These are phyloP conservation scores for Rhinophrynus dorsalis DNA, from an alignment of 2,797 vertebrate genomes.

Conservation along the genomic window DNA sequence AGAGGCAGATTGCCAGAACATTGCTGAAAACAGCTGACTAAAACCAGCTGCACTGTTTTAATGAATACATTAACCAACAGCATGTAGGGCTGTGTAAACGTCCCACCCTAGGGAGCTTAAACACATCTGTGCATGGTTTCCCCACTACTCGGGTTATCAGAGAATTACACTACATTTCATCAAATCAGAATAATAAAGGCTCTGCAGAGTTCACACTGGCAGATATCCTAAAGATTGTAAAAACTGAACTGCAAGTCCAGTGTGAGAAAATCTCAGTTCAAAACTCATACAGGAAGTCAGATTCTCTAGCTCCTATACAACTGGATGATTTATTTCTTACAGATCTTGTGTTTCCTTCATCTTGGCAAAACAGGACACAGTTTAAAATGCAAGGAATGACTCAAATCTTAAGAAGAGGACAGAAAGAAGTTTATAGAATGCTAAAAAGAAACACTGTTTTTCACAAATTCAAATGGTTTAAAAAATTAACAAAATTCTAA, in stretches of 20 bases:
- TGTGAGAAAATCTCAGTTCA: too few species aligned
- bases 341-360: neutral
- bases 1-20: slow-evolving; percentile 34
- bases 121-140: slow-evolving; percentile 14
- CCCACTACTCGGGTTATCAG: neutral
- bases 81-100: slow-evolving; percentile 1
- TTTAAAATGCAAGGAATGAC: neutral
- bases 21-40: slow-evolving; percentile 41
- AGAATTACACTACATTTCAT: neutral
- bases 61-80: slow-evolving; percentile 23
- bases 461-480: too few species aligned
- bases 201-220: neutral
- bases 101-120: neutral
- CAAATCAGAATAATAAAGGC: slow-evolving; percentile 15
- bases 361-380: slow-evolving; percentile 10
- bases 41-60: slow-evolving; percentile 20
- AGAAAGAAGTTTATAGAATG: too few species aligned
- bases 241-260: too few species aligned
- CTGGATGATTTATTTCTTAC: neutral
- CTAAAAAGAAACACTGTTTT: too few species aligned
- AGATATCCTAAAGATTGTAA: too few species aligned
- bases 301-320: neutral
- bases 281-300: slow-evolving; percentile 8
- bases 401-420: slow-evolving; percentile 5
- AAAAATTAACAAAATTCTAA: too few species aligned